phyloP scores from a whole-genome alignment of 2,797 vertebrate species.

The Diplodus puntazzo region DNA sequence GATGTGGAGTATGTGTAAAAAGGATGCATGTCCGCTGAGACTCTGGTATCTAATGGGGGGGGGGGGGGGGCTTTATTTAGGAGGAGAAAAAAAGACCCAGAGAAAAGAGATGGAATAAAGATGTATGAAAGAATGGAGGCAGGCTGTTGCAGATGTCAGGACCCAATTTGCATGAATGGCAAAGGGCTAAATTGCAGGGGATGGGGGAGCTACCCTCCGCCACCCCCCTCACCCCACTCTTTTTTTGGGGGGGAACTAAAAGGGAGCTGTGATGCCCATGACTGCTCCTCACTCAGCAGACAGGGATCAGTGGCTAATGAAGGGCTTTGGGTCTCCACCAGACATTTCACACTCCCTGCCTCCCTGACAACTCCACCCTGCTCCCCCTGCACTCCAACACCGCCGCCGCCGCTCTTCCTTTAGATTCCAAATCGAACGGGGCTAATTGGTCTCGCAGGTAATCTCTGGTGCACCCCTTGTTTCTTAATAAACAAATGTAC shows the following conservation, averaged over 20 bases:
- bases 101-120: constrained; percentile 81
- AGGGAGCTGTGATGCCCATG: constrained; percentile 79
- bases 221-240: constrained; percentile 58
- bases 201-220: constrained; percentile 75
- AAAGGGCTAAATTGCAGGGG: constrained; percentile 85
- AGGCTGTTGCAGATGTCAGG: constrained; percentile 85
- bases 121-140: constrained; percentile 81
- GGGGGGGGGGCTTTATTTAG: constrained; percentile 59
- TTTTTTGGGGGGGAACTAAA: constrained; percentile 68
- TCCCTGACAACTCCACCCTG: constrained; percentile 86
- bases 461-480: constrained; percentile 81
- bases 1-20: constrained; percentile 40
- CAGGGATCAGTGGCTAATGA: constrained; percentile 88
- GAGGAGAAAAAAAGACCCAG: constrained; percentile 46
- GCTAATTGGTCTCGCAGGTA: constrained; percentile 90
- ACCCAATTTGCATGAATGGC: constrained; percentile 87
- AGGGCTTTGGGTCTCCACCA: constrained; percentile 81
- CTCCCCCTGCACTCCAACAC: constrained; percentile 76
- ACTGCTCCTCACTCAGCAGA: constrained; percentile 83
- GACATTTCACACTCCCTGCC: constrained; percentile 86
- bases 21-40: constrained; percentile 45
- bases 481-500: constrained; percentile 71
- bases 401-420: constrained; percentile 72
- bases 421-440: constrained; percentile 79
- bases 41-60: constrained; percentile 41